Percentiles rank a stretch among this genome's conserved stretches.
phyloP scores from a whole-genome alignment of 2,797 vertebrate species.

The Fringilla coelebs region DNA sequence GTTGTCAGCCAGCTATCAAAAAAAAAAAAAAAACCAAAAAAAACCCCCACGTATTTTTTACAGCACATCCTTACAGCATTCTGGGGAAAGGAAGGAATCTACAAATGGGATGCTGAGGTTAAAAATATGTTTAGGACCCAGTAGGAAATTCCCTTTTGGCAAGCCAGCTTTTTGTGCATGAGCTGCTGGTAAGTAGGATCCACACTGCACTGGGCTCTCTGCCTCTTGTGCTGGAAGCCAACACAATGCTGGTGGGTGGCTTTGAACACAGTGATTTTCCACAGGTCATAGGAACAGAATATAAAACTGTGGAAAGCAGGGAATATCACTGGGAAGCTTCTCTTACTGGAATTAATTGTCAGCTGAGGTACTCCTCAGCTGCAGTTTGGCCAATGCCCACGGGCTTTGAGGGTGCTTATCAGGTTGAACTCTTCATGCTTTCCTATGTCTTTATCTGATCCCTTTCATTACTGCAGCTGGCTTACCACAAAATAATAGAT shows the following conservation, averaged over 20 bases:
- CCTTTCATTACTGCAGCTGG: not conserved
- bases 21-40: rapidly evolving
- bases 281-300: not conserved
- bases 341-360: not conserved
- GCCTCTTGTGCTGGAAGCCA: not conserved
- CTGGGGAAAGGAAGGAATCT: not conserved
- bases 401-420: not conserved
- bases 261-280: not conserved
- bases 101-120: not conserved
- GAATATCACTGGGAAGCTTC: not conserved
- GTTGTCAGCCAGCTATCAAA: not conserved
- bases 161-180: not conserved
- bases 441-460: not conserved
- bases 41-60: not conserved
- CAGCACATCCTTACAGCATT: not conserved
- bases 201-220: not conserved
- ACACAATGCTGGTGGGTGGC: rapidly evolving
- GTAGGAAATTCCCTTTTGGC: not conserved
- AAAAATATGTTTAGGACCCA: not conserved
- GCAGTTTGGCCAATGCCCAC: not conserved
- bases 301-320: not conserved
- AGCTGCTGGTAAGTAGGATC: not conserved
- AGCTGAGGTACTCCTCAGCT: not conserved
- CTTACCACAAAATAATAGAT: not conserved
- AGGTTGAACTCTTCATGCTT: not conserved